Conservation (phyloP, 2,888 invertebrate species). For the Stenodema calcarata region DNA sequence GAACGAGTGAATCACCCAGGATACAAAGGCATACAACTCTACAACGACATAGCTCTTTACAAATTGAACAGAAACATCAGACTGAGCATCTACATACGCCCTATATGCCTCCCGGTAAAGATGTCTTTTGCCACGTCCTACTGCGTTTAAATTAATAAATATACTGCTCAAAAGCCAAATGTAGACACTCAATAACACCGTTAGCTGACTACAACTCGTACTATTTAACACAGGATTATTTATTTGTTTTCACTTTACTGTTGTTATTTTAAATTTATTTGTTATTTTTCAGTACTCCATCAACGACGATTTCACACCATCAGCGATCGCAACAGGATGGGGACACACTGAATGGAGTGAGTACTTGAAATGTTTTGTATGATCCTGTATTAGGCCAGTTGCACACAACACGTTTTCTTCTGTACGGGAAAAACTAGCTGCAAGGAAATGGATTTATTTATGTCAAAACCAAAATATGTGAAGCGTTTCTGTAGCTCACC, state of each 20-base stretch:
- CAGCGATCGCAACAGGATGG: conserved; percentile 70
- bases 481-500: too few relatives aligned
- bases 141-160: background rate
- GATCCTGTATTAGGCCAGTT: background rate
- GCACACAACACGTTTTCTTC: too few relatives aligned
- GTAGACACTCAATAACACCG: too few relatives aligned
- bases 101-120: conserved; percentile 47
- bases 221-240: too few relatives aligned
- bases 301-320: background rate
- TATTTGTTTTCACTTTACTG: too few relatives aligned
- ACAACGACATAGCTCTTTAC: conserved; percentile 52
- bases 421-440: too few relatives aligned
- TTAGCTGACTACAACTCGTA: too few relatives aligned
- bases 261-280: background rate
- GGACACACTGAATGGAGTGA: conserved; percentile 64
- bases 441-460: too few relatives aligned
- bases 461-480: too few relatives aligned
- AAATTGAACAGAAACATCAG: conserved; percentile 42
- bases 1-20: conserved; percentile 44
- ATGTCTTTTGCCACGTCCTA: background rate
- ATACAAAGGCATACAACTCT: conserved; percentile 19
- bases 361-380: background rate
- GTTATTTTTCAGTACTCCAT: background rate
- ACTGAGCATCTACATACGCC: conserved; percentile 44
- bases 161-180: too few relatives aligned